Conservation (phyloP, 2,113 vertebrate species). For the Astur gentilis region DNA sequence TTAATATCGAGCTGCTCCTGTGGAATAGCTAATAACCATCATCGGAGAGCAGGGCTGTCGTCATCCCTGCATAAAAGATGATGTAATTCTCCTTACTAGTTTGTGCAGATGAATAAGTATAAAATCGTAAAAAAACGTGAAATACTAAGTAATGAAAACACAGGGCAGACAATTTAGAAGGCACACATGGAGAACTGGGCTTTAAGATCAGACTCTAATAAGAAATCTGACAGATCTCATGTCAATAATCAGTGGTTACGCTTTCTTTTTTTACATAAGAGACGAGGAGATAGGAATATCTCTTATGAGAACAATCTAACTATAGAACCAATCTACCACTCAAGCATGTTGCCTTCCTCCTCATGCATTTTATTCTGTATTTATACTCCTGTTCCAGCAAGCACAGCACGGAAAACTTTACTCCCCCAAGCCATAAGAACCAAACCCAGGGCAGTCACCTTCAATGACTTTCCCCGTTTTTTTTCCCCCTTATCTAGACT, state of each 20-base stretch:
- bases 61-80: neutral
- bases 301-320: neutral
- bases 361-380: neutral
- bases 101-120: neutral
- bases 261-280: neutral
- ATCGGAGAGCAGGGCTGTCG: rapidly evolving
- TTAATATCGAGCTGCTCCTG: rapidly evolving
- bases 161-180: neutral
- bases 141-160: neutral
- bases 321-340: neutral
- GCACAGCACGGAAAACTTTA: neutral
- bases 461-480: neutral
- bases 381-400: neutral
- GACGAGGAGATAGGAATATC: rapidly evolving
- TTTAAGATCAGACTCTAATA: neutral
- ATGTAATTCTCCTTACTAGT: neutral
- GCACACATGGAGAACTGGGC: rapidly evolving
- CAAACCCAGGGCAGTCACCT: neutral
- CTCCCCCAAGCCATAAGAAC: neutral
- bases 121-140: rapidly evolving
- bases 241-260: rapidly evolving
- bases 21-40: rapidly evolving
- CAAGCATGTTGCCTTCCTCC: rapidly evolving
- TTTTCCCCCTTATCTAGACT: neutral
- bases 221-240: neutral